Percentiles rank a stretch among this genome's conserved stretches.
Conservation (phyloP, 2,113 vertebrate genomes). For the Campylomormyrus tamandua region DNA sequence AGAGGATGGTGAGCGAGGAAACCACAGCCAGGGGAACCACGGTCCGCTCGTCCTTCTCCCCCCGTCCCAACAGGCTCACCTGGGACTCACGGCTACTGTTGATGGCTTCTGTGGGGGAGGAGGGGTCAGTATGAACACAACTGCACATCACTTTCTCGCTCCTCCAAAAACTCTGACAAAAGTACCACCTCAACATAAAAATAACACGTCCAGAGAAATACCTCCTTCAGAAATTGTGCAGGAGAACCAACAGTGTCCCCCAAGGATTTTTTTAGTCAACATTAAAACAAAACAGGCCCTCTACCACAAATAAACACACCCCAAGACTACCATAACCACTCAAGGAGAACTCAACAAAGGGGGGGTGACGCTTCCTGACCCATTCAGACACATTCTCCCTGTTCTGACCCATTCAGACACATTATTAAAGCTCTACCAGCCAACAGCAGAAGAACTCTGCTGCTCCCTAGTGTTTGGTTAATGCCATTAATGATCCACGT, state of each 20-base stretch:
- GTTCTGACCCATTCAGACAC: neutral
- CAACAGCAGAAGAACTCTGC: constrained; percentile 23
- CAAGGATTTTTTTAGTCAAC: neutral
- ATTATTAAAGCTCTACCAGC: neutral
- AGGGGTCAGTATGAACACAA: constrained; percentile 61
- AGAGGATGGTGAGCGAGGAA: constrained; percentile 84
- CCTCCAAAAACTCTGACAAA: neutral
- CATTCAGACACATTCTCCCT: neutral
- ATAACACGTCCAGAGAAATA: neutral
- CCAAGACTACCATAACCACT: neutral
- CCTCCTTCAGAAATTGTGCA: neutral
- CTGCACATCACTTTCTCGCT: neutral
- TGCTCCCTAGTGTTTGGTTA: constrained; percentile 41
- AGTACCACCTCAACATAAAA: neutral
- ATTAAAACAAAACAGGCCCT: neutral
- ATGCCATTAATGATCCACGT: neutral
- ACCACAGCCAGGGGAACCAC: constrained; percentile 88
- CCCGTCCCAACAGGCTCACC: constrained; percentile 73
- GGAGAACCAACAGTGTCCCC: neutral
- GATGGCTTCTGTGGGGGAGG: constrained; percentile 73
- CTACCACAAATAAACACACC: constrained; percentile 25
- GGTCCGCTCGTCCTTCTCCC: constrained; percentile 76
- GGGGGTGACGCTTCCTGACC: neutral
- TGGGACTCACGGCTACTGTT: constrained; percentile 96
- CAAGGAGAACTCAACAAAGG: neutral